Evolutionary conservation across 2,113 vertebrate species (phyloP), one percentile per base, ranked within the genome.

Genomic region (Strix uralensis): DNA sequence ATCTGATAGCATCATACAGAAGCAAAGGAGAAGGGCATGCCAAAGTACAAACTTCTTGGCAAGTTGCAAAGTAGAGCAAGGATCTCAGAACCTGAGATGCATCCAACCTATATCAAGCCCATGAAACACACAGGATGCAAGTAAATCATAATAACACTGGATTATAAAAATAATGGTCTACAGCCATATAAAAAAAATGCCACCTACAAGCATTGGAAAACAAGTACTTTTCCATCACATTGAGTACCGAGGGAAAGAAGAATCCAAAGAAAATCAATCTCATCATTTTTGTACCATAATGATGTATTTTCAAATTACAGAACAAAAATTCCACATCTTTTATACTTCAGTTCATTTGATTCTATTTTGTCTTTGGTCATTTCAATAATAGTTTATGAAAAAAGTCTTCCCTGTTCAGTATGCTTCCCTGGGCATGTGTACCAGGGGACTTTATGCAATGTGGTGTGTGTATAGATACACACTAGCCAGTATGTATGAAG

Each of bases 381-480:
- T 69, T 81, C 17, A 69, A 14, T 9, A 49, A 23, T 3, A 7
- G 3, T 84, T 92, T 87, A 54, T 54, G 14, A 52, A 87, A 74
- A 59, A 32, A 32, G 2, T 16, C n/a, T 81, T 80, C 20, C 13
- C 6, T 83, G 6, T 58, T 80, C 49, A 49, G 21, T n/a, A 7
- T n/a, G 17, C 17, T 70, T 57, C 20, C 52, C 42, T n/a, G 26
- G 16, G 15, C 19, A 30, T 20, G 7, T 17, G 21, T 54, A 27
- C 4, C 51, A 57, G n/a, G 15, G 17, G 32, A 67, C 87, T 91
- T 83, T 21, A 10, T 25, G 18, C 10, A 12, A 4, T 26, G 26
- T 13, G 8, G 30, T 54, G 6, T 7, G 0, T 36, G 2, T 34
- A n/a, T 3, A 52, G 52, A 40, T 51, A 47, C 0, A 0, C 42